phyloP scores from a whole-genome alignment of 2,888 invertebrate species.

The Diaphora mendica region DNA sequence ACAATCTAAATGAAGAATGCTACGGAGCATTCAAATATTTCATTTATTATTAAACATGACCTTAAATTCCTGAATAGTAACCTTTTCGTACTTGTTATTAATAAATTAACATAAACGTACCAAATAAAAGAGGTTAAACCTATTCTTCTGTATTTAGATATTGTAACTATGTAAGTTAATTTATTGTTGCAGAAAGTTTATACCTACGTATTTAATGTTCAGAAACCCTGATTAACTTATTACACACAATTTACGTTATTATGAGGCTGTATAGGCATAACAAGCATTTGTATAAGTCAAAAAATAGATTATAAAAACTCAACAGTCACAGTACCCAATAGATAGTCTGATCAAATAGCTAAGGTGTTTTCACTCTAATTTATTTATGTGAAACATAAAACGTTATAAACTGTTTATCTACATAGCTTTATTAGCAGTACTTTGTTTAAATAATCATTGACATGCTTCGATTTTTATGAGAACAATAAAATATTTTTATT shows the following conservation, averaged over 20 bases:
- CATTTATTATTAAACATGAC: neutral
- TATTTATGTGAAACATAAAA: too few relatives aligned
- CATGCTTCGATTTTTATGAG: too few relatives aligned
- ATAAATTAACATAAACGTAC: neutral
- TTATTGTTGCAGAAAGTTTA: neutral
- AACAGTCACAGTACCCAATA: neutral
- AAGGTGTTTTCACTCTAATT: too few relatives aligned
- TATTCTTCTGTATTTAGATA: neutral
- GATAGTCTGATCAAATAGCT: neutral
- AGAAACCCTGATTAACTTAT: neutral
- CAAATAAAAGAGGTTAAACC: neutral
- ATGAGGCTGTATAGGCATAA: too few relatives aligned
- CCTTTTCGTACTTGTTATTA: neutral
- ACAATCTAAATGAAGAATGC: conserved; percentile 7
- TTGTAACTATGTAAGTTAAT: neutral
- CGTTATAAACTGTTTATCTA: too few relatives aligned
- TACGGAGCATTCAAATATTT: conserved; percentile 4
- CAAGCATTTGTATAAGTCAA: neutral
- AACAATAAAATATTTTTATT: too few relatives aligned
- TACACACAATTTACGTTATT: neutral
- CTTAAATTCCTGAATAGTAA: neutral
- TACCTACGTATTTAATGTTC: neutral
- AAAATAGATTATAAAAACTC: neutral
- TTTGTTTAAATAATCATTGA: too few relatives aligned
- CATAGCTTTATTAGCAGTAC: too few relatives aligned